Conservation (phyloP, 2,113 vertebrate genomes). For the Prochilodus magdalenae region DNA sequence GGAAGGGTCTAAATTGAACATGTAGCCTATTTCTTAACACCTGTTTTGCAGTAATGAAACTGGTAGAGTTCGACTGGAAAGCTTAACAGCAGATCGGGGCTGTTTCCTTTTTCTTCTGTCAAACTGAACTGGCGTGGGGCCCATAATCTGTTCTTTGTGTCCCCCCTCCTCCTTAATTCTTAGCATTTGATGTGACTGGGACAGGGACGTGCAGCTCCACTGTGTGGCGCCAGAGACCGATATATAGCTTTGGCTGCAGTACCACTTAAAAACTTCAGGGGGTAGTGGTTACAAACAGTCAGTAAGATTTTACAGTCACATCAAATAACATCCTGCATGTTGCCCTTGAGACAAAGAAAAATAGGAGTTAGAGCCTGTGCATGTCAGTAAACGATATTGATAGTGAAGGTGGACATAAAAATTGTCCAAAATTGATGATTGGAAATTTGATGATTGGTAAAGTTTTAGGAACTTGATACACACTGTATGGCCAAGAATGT, state of each 20-base stretch:
- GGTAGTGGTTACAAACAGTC: background rate
- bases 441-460: too few relatives aligned
- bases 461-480: too few relatives aligned
- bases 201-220: conserved; percentile 20
- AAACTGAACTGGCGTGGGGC: conserved; percentile 2
- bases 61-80: background rate
- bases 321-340: too few relatives aligned
- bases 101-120: conserved; percentile 14
- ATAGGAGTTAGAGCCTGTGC: too few relatives aligned
- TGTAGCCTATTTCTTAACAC: conserved; percentile 33
- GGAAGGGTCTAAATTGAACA: conserved; percentile 25
- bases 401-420: too few relatives aligned
- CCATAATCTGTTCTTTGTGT: conserved; percentile 8
- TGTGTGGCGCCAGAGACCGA: conserved; percentile 41
- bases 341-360: too few relatives aligned
- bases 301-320: too few relatives aligned
- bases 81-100: conserved; percentile 11
- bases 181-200: background rate
- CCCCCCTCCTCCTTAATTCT: background rate
- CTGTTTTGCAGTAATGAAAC: conserved; percentile 39
- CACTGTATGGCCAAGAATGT: too few relatives aligned
- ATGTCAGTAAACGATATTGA: too few relatives aligned
- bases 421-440: too few relatives aligned
- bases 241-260: conserved; percentile 1
- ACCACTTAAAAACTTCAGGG: conserved; percentile 17